Percentiles rank a stretch among this genome's conserved stretches.
Conservation (phyloP, 2,888 invertebrate genomes). For the Hermodice carunculata region DNA sequence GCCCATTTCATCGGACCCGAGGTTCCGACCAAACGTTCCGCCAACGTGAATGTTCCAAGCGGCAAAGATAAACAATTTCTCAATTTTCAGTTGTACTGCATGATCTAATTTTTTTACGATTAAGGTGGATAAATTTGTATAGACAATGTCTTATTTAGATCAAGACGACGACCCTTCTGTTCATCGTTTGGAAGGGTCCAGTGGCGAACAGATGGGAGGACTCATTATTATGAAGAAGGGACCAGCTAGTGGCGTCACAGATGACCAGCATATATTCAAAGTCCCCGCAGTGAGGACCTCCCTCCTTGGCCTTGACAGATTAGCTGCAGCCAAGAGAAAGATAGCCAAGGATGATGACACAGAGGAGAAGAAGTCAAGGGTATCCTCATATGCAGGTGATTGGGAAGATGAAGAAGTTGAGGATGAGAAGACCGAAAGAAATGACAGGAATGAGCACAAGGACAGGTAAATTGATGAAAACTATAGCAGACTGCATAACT, state of each 20-base stretch:
- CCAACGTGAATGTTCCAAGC: no score
- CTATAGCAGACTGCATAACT: no score
- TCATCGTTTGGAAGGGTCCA: constrained; percentile 66
- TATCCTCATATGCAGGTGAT: constrained; percentile 57
- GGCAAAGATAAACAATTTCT: no score
- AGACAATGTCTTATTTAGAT: background rate
- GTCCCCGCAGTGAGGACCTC: constrained; percentile 49
- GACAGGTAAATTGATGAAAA: constrained; percentile 29
- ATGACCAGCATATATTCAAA: constrained; percentile 29
- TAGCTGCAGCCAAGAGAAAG: constrained; percentile 68
- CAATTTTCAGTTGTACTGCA: no score
- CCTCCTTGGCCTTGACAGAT: constrained; percentile 68
- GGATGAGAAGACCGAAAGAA: constrained; percentile 7
- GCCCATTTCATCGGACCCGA: no score
- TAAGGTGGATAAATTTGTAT: no score
- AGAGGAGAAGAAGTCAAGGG: constrained; percentile 54
- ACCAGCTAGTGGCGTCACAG: constrained; percentile 22
- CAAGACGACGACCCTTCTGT: constrained; percentile 47
- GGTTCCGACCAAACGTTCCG: no score
- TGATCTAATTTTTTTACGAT: no score
- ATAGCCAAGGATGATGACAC: constrained; percentile 34
- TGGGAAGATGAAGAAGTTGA: constrained; percentile 39
- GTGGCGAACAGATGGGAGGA: constrained; percentile 60
- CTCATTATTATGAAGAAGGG: constrained; percentile 68
- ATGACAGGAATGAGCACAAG: constrained; percentile 23